A percentile compares a stretch with the other conserved stretches of the same genome.
These are phyloP conservation scores for Platalea minor DNA, from an alignment of 2,797 vertebrate species.

Conservation along the genomic window DNA sequence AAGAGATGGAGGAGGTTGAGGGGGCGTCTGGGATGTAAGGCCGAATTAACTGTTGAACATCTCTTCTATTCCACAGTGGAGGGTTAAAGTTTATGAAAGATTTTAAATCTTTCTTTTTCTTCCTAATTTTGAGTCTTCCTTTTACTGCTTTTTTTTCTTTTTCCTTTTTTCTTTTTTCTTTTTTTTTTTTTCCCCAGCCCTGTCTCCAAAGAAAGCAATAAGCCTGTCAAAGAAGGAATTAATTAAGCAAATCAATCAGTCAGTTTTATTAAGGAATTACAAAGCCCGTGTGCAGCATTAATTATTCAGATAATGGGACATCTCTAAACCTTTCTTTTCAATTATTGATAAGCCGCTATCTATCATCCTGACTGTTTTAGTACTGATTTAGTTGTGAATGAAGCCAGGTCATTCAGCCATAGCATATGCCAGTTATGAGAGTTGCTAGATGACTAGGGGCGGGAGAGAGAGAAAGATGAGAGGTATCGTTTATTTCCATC, in stretches of 20 bases:
- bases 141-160: not conserved
- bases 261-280: slow-evolving; percentile 84
- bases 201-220: slow-evolving; percentile 76
- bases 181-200: not conserved
- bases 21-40: not conserved
- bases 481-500: not conserved
- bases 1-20: not conserved
- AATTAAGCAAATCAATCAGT: slow-evolving; percentile 85
- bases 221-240: slow-evolving; percentile 80
- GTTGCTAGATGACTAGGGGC: not conserved
- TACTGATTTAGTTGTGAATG: slow-evolving; percentile 77
- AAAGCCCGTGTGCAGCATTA: slow-evolving; percentile 81
- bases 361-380: slow-evolving; percentile 78
- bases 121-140: slow-evolving; percentile 50
- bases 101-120: slow-evolving; percentile 71
- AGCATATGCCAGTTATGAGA: slow-evolving; percentile 67
- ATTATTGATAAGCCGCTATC: slow-evolving; percentile 81
- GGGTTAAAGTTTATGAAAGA: slow-evolving; percentile 69
- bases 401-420: slow-evolving; percentile 73
- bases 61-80: slow-evolving; percentile 14
- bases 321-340: slow-evolving; percentile 79
- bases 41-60: slow-evolving; percentile 10
- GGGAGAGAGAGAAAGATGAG: not conserved
- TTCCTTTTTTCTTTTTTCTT: not conserved
- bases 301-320: slow-evolving; percentile 84